Evolutionary conservation across 1,140 invertebrate species (phyloP), one percentile per base, ranked within the genome.

Genomic region (Caenorhabditis latens): DNA sequence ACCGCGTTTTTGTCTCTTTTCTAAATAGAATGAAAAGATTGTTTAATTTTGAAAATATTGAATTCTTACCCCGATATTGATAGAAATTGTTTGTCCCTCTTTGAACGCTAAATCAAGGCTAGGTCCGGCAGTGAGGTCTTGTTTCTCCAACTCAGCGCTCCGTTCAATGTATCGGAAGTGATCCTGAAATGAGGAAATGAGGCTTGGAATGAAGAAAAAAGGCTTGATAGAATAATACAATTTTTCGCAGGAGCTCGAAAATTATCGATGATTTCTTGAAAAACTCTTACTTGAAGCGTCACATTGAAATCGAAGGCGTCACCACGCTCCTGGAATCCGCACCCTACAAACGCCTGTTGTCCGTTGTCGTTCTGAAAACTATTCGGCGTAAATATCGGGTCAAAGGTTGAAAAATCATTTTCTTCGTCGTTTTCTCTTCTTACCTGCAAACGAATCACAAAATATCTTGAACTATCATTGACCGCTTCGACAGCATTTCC

Each of bases 281-380:
- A 50, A 61, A 87, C 14, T 84, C 48, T 40, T 21, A 89, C 89
- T 94, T 99, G 98, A 50, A 99, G 94, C 40, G 98, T 96, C 32
- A 99, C 98, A 94, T 99, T 99, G 19, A 99, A 94, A 94, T 99
- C 98, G 94, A 99, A 99, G 82, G 98, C 99, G 93, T 99, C 98
- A 24, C 97, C 97, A 90, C 98, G 94, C 93, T 99, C 98, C 9
- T 96, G 95, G 94, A 99, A 99, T 63, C 98, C 98, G 84, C 99
- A 94, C 11, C 98, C 98, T 93, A 99, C 96, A 90, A 98, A 99
- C n/a, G 98, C 98, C 90, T 95, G 95, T 90, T 97, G 94, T n/a
- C 96, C 96, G 96, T 65, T 46, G 50, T 84, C 75, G n/a, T 84
- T 84, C 83, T 65, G 32, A 7, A 84, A 83, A 82, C 14, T 57